Percentiles rank a stretch among this genome's conserved stretches.
Evolutionary conservation across 1,140 invertebrate genomes (phyloP).

Genomic region (Zeugodacus cucurbitae): DNA sequence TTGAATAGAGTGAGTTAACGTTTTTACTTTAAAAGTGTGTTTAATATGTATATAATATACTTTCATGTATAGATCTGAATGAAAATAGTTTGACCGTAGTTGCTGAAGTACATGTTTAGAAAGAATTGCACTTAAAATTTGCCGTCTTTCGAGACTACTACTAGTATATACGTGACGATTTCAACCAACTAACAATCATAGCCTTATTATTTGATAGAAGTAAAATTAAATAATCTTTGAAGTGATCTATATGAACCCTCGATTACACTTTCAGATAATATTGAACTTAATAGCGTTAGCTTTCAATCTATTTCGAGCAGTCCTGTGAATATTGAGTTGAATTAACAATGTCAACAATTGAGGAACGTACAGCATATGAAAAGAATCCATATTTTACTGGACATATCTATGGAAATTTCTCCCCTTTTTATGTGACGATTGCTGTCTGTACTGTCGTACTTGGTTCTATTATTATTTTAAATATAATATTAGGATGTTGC

Average conservation of each 20-base stretch:
- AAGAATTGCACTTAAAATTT: background rate
- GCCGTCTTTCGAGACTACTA: background rate
- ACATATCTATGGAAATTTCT: conserved; percentile 74
- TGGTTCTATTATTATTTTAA: conserved; percentile 76
- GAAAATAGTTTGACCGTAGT: background rate
- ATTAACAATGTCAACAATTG: conserved; percentile 71
- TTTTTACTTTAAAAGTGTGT: background rate
- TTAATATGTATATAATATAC: background rate
- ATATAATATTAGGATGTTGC: conserved; percentile 82
- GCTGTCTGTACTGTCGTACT: conserved; percentile 80
- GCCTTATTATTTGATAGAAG: background rate
- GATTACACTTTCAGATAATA: background rate
- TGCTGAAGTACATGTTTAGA: background rate
- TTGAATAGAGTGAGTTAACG: background rate
- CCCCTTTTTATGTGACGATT: conserved; percentile 81
- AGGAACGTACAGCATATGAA: conserved; percentile 73
- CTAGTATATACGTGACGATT: background rate
- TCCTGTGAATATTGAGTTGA: background rate
- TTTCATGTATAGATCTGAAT: background rate
- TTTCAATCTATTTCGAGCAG: background rate
- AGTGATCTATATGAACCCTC: background rate
- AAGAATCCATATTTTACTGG: conserved; percentile 75
- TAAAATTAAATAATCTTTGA: background rate
- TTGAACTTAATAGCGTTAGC: background rate
- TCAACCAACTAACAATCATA: background rate